phyloP scores from a whole-genome alignment of 2,888 invertebrate genomes.

The Poecilobothrus nobilitatus region DNA sequence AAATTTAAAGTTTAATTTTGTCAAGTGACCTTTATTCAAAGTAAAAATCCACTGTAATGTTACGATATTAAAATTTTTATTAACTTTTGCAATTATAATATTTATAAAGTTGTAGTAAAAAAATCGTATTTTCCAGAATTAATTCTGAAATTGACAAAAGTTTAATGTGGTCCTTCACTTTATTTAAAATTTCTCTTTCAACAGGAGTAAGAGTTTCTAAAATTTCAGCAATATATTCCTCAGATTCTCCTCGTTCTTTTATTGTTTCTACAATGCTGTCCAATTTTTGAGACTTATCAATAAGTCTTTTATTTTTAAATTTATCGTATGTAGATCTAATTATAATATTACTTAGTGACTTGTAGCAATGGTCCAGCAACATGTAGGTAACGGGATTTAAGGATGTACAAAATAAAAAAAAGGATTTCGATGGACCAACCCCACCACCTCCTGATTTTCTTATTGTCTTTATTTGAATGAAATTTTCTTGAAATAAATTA shows the following conservation, averaged over 20 bases:
- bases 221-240: conserved; percentile 72
- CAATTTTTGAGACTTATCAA: conserved; percentile 79
- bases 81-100: conserved; percentile 38
- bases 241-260: conserved; percentile 66
- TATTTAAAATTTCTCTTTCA: conserved; percentile 65
- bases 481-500: conserved; percentile 66
- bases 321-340: conserved; percentile 57
- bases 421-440: conserved; percentile 70
- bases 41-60: too few species aligned
- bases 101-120: conserved; percentile 70
- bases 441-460: conserved; percentile 60
- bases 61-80: background rate
- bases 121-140: conserved; percentile 73
- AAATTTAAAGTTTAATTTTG: too few species aligned
- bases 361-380: conserved; percentile 61
- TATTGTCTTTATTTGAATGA: conserved; percentile 53
- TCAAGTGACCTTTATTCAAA: too few species aligned
- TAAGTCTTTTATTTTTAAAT: conserved; percentile 63
- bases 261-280: conserved; percentile 73
- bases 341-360: conserved; percentile 61
- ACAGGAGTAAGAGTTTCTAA: conserved; percentile 82
- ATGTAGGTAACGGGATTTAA: conserved; percentile 53
- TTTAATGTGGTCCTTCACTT: conserved; percentile 64
- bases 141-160: conserved; percentile 70
- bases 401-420: conserved; percentile 63